Evolutionary conservation across 2,888 invertebrate species (phyloP).

Genomic region (Clepsis dumicolana): DNA sequence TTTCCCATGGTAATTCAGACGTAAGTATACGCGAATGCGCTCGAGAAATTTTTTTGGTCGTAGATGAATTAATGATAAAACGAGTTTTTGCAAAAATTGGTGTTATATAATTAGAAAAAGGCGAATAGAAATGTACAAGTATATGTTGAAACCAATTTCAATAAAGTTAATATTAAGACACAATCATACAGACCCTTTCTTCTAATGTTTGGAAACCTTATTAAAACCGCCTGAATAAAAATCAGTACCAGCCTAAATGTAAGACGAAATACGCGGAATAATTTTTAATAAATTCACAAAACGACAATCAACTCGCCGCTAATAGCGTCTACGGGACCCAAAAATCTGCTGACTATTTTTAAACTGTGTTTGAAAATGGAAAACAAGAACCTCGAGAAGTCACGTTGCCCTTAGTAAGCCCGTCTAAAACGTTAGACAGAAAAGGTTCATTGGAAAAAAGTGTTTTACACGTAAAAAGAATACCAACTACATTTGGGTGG

Average conservation of each 20-base stretch:
- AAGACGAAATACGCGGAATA: not conserved
- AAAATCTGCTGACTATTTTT: slow-evolving; percentile 2
- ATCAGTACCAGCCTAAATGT: not conserved
- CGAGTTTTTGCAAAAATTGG: too few relatives aligned
- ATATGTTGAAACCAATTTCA: too few relatives aligned
- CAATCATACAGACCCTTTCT: too few relatives aligned
- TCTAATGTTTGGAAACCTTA: too few relatives aligned
- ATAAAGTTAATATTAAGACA: too few relatives aligned
- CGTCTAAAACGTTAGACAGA: not conserved
- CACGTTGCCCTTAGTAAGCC: not conserved
- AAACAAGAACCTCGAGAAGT: not conserved
- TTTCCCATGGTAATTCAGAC: too few relatives aligned
- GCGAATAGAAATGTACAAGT: too few relatives aligned
- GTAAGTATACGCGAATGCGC: too few relatives aligned
- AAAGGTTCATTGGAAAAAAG: not conserved
- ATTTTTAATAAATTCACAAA: not conserved
- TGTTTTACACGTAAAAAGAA: not conserved
- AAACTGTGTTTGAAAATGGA: not conserved
- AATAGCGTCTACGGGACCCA: not conserved
- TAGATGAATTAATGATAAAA: too few relatives aligned
- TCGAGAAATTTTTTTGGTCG: too few relatives aligned
- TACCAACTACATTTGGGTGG: not conserved
- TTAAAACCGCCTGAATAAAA: not conserved
- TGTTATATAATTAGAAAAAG: too few relatives aligned
- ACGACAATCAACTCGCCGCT: not conserved